Evolutionary conservation across 1,140 invertebrate genomes (phyloP).

Genomic region (Procambarus virginalis): DNA sequence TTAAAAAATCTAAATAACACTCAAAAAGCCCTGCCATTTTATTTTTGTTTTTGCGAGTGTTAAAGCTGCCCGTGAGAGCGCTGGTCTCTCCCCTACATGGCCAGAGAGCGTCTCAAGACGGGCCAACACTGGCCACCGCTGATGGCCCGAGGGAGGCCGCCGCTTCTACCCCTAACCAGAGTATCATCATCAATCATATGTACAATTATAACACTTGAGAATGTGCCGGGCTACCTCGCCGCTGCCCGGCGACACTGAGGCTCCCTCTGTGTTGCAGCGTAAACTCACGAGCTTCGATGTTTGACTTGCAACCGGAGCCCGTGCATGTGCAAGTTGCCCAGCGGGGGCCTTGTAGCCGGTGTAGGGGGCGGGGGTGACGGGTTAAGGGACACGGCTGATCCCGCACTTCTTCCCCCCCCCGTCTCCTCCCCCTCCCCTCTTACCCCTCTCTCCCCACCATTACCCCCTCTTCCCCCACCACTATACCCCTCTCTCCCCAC

Average conservation of each 20-base stretch:
- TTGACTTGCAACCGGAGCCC: slow-evolving; percentile 41
- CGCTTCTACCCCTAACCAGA: not conserved
- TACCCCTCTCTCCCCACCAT: too few species aligned
- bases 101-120: not conserved
- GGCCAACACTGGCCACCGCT: not conserved
- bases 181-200: slow-evolving; percentile 22
- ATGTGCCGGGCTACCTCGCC: not conserved
- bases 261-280: slow-evolving; percentile 36
- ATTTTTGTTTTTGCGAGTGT: too few species aligned
- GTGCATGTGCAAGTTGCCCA: slow-evolving; percentile 35
- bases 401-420: not conserved
- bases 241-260: slow-evolving; percentile 17
- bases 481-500: too few species aligned
- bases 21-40: too few species aligned
- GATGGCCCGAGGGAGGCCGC: not conserved
- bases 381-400: not conserved
- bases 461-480: too few species aligned
- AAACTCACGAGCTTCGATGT: slow-evolving; percentile 51
- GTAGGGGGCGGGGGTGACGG: not conserved
- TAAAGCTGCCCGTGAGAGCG: too few species aligned
- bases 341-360: slow-evolving; percentile 16
- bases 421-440: not conserved
- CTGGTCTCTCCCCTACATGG: not conserved
- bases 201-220: slow-evolving; percentile 37
- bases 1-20: too few species aligned